Evolutionary conservation across 2,113 vertebrate genomes (phyloP).

Genomic region (Oxygymnocypris stewartii): DNA sequence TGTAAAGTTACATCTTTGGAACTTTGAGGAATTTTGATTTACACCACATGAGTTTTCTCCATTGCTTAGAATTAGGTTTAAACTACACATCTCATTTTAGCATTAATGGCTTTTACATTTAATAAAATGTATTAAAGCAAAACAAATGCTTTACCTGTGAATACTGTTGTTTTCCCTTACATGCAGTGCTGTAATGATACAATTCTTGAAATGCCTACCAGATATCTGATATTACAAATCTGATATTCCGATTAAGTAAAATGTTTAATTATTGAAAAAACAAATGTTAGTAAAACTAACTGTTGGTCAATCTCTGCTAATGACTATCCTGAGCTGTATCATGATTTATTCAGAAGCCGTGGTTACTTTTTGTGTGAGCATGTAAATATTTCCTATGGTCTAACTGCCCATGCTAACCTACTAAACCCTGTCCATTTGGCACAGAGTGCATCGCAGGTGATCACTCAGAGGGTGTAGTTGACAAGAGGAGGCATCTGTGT

Average conservation of each 20-base stretch:
- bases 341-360: neutral
- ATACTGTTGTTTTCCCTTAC: neutral
- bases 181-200: neutral
- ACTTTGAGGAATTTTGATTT: no score
- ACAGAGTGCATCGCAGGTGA: constrained; percentile 58
- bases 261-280: neutral
- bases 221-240: neutral
- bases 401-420: neutral
- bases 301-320: neutral
- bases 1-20: no score
- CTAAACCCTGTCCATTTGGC: neutral
- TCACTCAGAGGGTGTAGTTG: constrained; percentile 68
- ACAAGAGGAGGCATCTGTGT: constrained; percentile 64
- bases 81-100: neutral
- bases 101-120: neutral
- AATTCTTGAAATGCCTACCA: no score
- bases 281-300: no score
- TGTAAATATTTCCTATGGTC: neutral
- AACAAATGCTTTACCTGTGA: neutral
- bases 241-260: neutral
- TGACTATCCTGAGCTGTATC: neutral
- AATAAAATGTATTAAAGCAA: neutral
- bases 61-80: neutral
- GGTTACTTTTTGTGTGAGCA: neutral
- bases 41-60: neutral